Percentiles rank a stretch among this genome's conserved stretches.
phyloP scores from a whole-genome alignment of 2,888 invertebrate species.

The Dione juno region DNA sequence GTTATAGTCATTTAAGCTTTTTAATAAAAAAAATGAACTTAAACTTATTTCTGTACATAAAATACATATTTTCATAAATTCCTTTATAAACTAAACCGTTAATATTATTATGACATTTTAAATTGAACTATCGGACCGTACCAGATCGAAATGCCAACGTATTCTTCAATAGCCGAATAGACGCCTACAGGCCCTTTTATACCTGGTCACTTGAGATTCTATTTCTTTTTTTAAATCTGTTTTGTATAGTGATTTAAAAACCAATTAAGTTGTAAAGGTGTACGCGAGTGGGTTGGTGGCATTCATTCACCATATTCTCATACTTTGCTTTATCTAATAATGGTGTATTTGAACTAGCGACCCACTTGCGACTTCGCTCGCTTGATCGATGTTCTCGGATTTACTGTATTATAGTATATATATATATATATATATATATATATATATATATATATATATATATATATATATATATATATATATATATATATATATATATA shows the following conservation, averaged over 20 bases:
- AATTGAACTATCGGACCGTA: constrained; percentile 8
- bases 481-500: too few relatives aligned
- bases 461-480: too few relatives aligned
- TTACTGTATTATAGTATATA: too few relatives aligned
- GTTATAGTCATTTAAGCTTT: too few relatives aligned
- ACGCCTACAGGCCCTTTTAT: constrained; percentile 34
- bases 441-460: too few relatives aligned
- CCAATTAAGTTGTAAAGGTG: constrained; percentile 69
- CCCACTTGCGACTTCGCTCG: too few relatives aligned
- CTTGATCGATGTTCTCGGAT: too few relatives aligned
- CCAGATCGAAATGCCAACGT: constrained; percentile 10
- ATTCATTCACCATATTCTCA: constrained; percentile 21
- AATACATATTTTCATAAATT: neutral
- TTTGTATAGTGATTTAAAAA: constrained; percentile 61
- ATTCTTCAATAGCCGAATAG: constrained; percentile 15
- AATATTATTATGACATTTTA: constrained; percentile 18
- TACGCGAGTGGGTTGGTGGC: constrained; percentile 43
- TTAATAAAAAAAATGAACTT: too few relatives aligned
- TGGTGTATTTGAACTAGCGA: neutral
- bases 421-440: too few relatives aligned
- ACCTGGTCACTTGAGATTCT: constrained; percentile 38
- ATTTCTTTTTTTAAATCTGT: constrained; percentile 29
- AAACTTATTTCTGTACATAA: neutral
- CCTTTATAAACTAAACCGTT: neutral
- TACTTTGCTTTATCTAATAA: constrained; percentile 5